Conservation (phyloP, 2,797 vertebrate genomes). For the Pelobates cultripes region DNA sequence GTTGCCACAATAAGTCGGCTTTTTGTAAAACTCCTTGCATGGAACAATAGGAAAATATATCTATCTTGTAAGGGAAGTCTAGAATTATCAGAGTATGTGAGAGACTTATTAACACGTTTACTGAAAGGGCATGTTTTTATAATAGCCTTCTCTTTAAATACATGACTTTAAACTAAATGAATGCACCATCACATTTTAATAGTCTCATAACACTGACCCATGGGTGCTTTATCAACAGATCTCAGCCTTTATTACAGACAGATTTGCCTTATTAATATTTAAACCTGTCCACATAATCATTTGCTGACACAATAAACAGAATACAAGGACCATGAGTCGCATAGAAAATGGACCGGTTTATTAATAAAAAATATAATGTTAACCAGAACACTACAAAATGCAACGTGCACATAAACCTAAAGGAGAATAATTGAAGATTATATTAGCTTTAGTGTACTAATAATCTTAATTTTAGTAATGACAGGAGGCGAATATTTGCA, state of each 20-base stretch:
- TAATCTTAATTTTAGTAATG: too few species aligned
- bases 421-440: too few species aligned
- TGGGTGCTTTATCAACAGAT: slow-evolving; percentile 43
- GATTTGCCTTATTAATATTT: slow-evolving; percentile 42
- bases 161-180: slow-evolving; percentile 38
- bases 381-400: too few species aligned
- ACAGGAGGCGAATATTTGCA: too few species aligned
- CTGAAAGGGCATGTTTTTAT: slow-evolving; percentile 29
- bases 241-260: slow-evolving; percentile 9
- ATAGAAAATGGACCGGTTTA: neutral
- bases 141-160: slow-evolving; percentile 18
- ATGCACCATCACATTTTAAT: slow-evolving; percentile 38
- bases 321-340: neutral
- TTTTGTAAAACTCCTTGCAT: slow-evolving; percentile 4
- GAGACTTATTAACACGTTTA: slow-evolving; percentile 23
- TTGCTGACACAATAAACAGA: slow-evolving; percentile 16
- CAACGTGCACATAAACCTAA: too few species aligned
- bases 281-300: slow-evolving; percentile 10
- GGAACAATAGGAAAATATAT: neutral
- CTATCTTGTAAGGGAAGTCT: neutral
- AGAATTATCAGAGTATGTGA: neutral
- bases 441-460: too few species aligned
- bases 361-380: neutral
- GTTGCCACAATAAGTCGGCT: neutral
- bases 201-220: slow-evolving; percentile 15